phyloP scores from a whole-genome alignment of 1,140 invertebrate genomes.

The Arion vulgaris region DNA sequence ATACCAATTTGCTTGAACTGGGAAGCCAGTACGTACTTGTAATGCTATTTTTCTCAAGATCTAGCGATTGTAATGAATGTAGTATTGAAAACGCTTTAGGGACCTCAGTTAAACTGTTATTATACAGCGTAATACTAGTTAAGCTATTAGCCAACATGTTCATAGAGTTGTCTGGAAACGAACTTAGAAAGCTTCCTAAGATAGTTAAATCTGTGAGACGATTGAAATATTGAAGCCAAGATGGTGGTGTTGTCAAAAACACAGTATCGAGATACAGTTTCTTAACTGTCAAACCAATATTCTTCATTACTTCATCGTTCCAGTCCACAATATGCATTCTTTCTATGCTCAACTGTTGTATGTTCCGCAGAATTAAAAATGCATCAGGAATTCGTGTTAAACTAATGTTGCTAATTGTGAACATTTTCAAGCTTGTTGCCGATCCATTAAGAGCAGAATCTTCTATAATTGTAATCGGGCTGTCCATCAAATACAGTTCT shows the following conservation, averaged over 20 bases:
- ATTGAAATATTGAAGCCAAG: neutral
- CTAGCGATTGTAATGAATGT: neutral
- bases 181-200: neutral
- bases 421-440: neutral
- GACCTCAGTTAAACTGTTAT: neutral
- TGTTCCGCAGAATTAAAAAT: neutral
- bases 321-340: neutral
- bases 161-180: neutral
- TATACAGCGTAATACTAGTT: neutral
- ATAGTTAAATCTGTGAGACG: neutral
- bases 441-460: neutral
- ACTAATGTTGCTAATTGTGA: neutral
- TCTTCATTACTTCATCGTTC: neutral
- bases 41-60: neutral
- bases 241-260: neutral
- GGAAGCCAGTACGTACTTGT: neutral
- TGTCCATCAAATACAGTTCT: neutral
- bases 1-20: neutral
- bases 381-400: neutral
- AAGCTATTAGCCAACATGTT: neutral
- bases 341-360: neutral
- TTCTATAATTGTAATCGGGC: neutral
- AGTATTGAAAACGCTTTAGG: neutral
- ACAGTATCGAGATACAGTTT: neutral
- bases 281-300: neutral